Evolutionary conservation across 2,797 vertebrate species (phyloP).

Genomic region (Zalophus californianus): DNA sequence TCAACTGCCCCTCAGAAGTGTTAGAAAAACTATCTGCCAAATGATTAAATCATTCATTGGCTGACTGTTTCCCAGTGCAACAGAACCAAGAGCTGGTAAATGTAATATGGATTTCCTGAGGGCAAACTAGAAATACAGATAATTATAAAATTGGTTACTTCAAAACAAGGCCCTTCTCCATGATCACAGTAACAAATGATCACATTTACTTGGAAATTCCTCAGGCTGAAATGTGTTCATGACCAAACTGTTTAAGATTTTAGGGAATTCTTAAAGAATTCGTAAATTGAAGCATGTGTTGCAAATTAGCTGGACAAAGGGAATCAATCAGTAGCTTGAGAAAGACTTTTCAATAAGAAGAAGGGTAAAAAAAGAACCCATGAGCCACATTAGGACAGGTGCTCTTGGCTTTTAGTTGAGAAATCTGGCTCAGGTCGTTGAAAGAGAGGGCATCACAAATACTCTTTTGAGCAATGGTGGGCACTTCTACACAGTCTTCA

Average conservation of each 20-base stretch:
- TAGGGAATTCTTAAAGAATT: background rate
- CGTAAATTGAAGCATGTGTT: background rate
- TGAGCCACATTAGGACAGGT: background rate
- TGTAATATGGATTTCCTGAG: background rate
- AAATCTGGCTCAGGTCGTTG: background rate
- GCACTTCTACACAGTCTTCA: rapidly evolving
- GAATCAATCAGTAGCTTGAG: background rate
- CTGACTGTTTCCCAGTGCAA: background rate
- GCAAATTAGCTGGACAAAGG: background rate
- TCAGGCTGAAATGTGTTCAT: background rate
- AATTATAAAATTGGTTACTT: background rate
- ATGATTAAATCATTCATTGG: background rate
- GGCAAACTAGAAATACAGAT: background rate
- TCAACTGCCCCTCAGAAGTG: background rate
- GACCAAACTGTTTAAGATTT: constrained; percentile 15
- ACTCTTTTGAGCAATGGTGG: background rate
- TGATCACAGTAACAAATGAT: background rate
- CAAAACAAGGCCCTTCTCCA: background rate
- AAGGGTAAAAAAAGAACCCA: background rate
- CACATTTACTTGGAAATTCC: background rate
- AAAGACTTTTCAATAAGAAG: background rate
- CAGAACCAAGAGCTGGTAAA: background rate
- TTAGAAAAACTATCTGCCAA: background rate
- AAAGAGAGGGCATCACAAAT: background rate
- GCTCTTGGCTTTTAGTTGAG: background rate